Conservation (phyloP, 2,888 invertebrate species). For the Cotesia congregata region DNA sequence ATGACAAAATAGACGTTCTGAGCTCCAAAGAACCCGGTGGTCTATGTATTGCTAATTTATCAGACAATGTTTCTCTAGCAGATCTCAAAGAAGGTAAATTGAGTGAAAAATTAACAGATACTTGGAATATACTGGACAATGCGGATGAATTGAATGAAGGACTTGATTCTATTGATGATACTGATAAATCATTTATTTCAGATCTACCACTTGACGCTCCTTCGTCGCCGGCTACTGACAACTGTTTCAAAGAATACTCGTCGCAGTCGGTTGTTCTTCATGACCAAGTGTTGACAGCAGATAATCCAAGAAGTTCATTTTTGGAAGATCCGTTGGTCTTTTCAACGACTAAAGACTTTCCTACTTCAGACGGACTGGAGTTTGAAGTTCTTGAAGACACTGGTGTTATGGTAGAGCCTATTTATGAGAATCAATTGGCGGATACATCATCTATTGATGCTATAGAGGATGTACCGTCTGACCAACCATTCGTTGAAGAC, state of each 20-base stretch:
- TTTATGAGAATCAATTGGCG: conserved; percentile 28
- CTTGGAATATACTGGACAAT: not conserved
- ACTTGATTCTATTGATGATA: not conserved
- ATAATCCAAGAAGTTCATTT: conserved; percentile 24
- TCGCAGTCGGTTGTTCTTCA: conserved; percentile 29
- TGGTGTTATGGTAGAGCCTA: conserved; percentile 29
- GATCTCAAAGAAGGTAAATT: not conserved
- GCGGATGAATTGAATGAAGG: not conserved
- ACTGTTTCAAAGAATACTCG: conserved; percentile 11
- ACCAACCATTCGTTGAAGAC: conserved; percentile 14
- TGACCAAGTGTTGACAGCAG: conserved; percentile 29
- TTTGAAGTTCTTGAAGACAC: conserved; percentile 28
- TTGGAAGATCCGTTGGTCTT: conserved; percentile 35
- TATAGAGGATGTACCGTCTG: conserved; percentile 11
- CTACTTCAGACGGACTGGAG: conserved; percentile 24
- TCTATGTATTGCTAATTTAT: not conserved
- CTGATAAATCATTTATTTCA: not conserved
- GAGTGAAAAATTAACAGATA: not conserved
- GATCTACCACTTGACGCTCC: not conserved
- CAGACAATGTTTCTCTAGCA: not conserved
- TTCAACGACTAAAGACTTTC: conserved; percentile 23
- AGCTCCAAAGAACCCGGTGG: not conserved
- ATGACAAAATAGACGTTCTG: not conserved
- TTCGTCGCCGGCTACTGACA: not conserved
- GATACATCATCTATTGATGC: conserved; percentile 18